Evolutionary conservation across 1,140 invertebrate species (phyloP), one percentile per base, ranked within the genome.

Genomic region (Tribolium madens): DNA sequence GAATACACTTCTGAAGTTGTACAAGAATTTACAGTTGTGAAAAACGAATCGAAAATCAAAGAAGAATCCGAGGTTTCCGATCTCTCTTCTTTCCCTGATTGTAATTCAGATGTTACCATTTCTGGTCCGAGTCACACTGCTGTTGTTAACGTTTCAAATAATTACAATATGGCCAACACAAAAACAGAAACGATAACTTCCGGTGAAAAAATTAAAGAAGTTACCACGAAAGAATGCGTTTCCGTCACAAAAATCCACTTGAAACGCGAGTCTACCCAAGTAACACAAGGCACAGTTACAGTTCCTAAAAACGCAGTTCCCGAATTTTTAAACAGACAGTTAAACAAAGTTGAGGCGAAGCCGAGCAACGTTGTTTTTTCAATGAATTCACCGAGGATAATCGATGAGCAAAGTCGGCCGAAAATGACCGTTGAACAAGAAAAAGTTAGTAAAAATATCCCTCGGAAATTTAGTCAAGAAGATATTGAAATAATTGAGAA

Each of bases 321-420:
- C 1, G 92, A 93, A 84, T 93, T 93, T 82, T 86, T 93, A 78
- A 89, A 92, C 78, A 91, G 92, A 57, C 91, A 92, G 82, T 81
- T 93, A 53, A 92, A 93, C 76, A 90, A 88, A 80, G 91, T 93
- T 42, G 91, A 93, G 79, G 68, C 75, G 0, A 90, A 90, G 81
- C 88, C 89, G 2, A 88, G 87, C 60, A 90, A 91, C 83, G 86
- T 92, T 42, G 89, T 91, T 57, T 84, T 91, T 73, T 88, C 90
- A 13, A 90, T 89, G 76, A 86, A 85, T 79, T 77, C 78, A 9
- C 80, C 81, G 2, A 78, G 74, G 31, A 74, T 79, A 1, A 64
- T 57, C 2, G 76, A 81, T 0, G 81, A 82, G 47, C 77, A 80
- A 57, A 57, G 14, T 7, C 75, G 74, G 50, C 69, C 79, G n/a